These are phyloP conservation scores for Macrotis lagotis DNA, from an alignment of 2,113 vertebrate genomes.

Conservation along the genomic window DNA sequence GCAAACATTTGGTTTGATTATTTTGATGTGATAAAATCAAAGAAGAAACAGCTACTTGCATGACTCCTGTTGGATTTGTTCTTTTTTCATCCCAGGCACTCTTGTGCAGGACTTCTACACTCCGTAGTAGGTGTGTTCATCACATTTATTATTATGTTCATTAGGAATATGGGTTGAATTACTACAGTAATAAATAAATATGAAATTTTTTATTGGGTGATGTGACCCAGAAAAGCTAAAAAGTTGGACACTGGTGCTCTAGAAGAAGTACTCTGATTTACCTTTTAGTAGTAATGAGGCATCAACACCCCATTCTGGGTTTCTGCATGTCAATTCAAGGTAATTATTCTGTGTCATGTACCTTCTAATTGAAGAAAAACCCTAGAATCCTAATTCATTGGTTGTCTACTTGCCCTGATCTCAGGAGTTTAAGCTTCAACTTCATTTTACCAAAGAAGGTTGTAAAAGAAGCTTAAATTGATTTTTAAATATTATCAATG, in stretches of 20 bases:
- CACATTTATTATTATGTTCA: no score
- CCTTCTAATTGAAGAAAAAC: neutral
- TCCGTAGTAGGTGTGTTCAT: no score
- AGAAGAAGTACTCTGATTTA: neutral
- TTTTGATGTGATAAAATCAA: neutral
- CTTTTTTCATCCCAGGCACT: neutral
- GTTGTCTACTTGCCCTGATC: neutral
- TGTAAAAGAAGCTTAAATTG: neutral
- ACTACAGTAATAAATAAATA: no score
- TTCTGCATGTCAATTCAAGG: neutral
- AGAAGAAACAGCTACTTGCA: neutral
- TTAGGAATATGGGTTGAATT: no score
- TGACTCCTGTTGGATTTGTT: neutral
- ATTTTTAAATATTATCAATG: neutral
- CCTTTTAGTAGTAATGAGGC: neutral
- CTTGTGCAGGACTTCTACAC: neutral
- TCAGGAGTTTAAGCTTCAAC: neutral
- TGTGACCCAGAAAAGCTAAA: no score
- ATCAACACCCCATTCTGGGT: neutral
- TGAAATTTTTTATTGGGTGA: no score
- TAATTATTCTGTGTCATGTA: neutral
- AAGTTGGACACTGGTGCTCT: no score
- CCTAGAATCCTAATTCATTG: neutral
- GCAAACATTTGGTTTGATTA: neutral
- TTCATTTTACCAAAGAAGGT: neutral